Percentiles rank a stretch among this genome's conserved stretches.
phyloP scores from a whole-genome alignment of 1,140 invertebrate species.

The Ostrea edulis region DNA sequence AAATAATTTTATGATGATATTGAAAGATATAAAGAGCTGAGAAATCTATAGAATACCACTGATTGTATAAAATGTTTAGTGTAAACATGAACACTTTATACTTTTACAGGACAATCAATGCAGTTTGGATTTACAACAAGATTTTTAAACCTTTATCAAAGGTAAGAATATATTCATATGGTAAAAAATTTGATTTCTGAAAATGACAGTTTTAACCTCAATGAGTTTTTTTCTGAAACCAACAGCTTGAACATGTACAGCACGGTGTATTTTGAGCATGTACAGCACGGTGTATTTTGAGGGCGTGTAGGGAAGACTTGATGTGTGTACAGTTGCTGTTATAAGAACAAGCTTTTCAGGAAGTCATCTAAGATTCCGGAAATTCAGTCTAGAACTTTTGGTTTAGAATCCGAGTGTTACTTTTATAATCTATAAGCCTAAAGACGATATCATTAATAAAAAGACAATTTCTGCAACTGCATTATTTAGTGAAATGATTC shows the following conservation, averaged over 20 bases:
- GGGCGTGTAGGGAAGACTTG: too few relatives aligned
- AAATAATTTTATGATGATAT: conserved; percentile 36
- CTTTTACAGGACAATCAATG: neutral
- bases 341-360: too few relatives aligned
- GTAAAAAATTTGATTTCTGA: neutral
- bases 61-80: neutral
- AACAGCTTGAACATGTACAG: too few relatives aligned
- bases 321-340: too few relatives aligned
- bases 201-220: neutral
- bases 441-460: neutral
- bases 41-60: conserved; percentile 3
- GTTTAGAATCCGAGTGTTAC: too few relatives aligned
- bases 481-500: neutral
- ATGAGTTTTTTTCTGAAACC: too few relatives aligned
- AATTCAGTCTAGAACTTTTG: too few relatives aligned
- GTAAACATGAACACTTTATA: neutral
- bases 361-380: too few relatives aligned
- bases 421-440: neutral
- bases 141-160: neutral
- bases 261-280: too few relatives aligned
- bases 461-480: neutral
- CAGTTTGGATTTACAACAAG: neutral
- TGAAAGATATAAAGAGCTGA: conserved; percentile 25
- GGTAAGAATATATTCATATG: neutral
- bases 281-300: too few relatives aligned